Conservation (phyloP, 1,140 invertebrate species). For the Catajapyx aquilonaris region DNA sequence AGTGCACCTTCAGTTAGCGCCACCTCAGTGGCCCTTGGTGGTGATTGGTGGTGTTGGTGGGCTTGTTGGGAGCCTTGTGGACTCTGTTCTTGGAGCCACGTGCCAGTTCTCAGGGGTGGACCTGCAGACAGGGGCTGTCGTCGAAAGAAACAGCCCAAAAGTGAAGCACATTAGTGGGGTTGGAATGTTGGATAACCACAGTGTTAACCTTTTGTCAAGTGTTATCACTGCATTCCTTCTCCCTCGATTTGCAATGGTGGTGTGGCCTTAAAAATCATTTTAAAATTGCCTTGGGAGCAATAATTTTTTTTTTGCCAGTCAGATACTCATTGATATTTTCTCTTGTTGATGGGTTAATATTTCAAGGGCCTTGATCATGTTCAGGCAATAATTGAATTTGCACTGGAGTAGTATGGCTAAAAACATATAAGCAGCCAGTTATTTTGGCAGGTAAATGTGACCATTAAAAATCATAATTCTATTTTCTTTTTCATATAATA, state of each 20-base stretch:
- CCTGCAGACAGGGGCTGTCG: conserved; percentile 38
- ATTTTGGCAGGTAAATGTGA: too few species aligned
- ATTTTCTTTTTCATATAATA: too few species aligned
- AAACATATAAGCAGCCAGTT: too few species aligned
- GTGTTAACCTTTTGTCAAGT: conserved; percentile 67
- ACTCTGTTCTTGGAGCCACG: conserved; percentile 65
- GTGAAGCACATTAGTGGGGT: conserved; percentile 56
- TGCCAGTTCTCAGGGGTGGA: conserved; percentile 68
- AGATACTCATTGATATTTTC: too few species aligned
- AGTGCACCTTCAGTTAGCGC: conserved; percentile 30
- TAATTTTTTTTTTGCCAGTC: too few species aligned
- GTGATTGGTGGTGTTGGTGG: conserved; percentile 45
- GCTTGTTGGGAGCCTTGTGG: conserved; percentile 55
- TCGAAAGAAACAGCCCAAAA: conserved; percentile 43
- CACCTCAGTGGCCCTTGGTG: conserved; percentile 64
- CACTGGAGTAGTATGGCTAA: too few species aligned
- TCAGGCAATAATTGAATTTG: too few species aligned
- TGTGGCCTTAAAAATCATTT: conserved; percentile 38
- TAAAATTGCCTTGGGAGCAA: too few species aligned
- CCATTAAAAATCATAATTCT: too few species aligned
- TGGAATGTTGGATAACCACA: conserved; percentile 68
- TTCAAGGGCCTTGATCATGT: too few species aligned
- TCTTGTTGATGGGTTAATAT: too few species aligned
- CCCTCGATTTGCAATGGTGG: conserved; percentile 42
- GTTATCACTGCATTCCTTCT: conserved; percentile 48